Conservation (phyloP, 2,797 vertebrate species). For the Crotalus adamanteus region DNA sequence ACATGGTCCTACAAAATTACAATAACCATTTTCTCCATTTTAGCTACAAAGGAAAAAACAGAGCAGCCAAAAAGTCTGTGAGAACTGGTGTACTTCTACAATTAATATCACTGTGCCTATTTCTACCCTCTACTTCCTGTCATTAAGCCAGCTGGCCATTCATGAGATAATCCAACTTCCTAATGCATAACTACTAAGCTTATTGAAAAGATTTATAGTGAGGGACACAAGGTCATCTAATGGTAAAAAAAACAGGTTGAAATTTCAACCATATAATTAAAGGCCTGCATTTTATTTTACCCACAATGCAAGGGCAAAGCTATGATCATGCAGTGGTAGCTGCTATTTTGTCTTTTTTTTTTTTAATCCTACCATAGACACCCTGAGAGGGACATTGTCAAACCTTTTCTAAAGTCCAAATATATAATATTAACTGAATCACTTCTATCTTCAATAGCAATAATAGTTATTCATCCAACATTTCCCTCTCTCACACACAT, state of each 20-base stretch:
- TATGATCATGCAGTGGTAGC: background rate
- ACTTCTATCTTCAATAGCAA: background rate
- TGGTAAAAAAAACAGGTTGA: background rate
- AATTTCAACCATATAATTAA: background rate
- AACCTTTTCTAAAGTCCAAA: background rate
- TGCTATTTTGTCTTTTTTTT: background rate
- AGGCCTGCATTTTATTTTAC: background rate
- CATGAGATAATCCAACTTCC: background rate
- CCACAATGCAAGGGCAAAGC: background rate
- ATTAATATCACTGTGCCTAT: background rate
- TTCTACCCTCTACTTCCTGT: background rate
- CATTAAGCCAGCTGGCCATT: background rate
- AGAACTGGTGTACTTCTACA: background rate
- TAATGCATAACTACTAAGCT: background rate
- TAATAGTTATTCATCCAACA: background rate
- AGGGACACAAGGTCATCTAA: background rate
- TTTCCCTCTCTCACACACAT: background rate
- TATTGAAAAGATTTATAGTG: background rate
- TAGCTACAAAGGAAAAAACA: background rate
- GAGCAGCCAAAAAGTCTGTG: background rate
- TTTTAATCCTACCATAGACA: background rate
- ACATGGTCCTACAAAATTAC: background rate
- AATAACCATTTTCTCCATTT: background rate
- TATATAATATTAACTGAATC: background rate
- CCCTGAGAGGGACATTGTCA: background rate